phyloP scores from a whole-genome alignment of 1,140 invertebrate genomes.

The Meteorus sp. region DNA sequence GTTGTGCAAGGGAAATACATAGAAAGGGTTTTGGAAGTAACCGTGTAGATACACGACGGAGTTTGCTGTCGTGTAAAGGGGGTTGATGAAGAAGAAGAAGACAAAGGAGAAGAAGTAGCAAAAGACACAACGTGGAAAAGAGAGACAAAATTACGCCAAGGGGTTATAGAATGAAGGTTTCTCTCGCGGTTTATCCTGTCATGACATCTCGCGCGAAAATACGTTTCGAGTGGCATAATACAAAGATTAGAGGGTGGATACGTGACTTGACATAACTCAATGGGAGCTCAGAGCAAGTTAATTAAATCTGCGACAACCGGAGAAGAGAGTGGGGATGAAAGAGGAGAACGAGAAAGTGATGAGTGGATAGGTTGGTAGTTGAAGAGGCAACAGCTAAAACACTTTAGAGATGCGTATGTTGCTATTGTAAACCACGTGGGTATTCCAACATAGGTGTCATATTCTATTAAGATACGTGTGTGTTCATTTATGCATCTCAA shows the following conservation, averaged over 20 bases:
- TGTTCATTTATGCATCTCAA: too few relatives aligned
- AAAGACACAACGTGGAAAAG: too few relatives aligned
- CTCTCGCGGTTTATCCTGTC: constrained; percentile 21
- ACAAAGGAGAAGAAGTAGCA: not conserved
- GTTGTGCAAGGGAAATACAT: not conserved
- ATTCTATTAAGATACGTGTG: too few relatives aligned
- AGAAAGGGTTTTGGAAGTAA: too few relatives aligned
- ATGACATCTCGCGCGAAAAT: constrained; percentile 26
- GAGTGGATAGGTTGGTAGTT: not conserved
- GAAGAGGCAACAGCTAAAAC: too few relatives aligned
- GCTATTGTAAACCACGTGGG: not conserved
- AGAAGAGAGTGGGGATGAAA: too few relatives aligned
- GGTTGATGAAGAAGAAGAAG: not conserved
- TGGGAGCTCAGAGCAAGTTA: constrained; percentile 23
- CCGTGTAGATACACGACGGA: not conserved
- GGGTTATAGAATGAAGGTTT: not conserved
- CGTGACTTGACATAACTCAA: constrained; percentile 29
- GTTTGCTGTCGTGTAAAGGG: not conserved
- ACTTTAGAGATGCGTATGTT: not conserved
- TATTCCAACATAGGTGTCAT: not conserved
- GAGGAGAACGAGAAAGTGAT: not conserved
- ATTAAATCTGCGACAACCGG: too few relatives aligned
- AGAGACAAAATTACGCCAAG: constrained; percentile 14
- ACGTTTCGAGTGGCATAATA: constrained; percentile 26
- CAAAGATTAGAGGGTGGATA: constrained; percentile 23